Evolutionary conservation across 2,888 invertebrate genomes (phyloP).

Genomic region (Stenurella melanura): DNA sequence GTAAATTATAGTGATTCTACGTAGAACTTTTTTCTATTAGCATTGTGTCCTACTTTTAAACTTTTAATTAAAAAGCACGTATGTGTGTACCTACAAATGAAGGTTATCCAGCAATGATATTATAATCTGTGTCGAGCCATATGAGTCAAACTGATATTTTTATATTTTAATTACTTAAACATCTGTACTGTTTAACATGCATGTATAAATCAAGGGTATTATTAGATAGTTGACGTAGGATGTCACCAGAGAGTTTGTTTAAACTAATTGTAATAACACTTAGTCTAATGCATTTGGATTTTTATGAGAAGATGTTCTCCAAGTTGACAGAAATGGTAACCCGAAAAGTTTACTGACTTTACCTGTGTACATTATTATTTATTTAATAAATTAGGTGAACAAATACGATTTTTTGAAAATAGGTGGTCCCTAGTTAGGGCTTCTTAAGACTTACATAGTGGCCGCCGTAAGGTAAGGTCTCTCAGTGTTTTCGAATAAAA

Average conservation of each 20-base stretch:
- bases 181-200: background rate
- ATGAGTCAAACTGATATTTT: background rate
- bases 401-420: too few relatives aligned
- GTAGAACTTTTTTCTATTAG: background rate
- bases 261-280: background rate
- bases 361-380: too few relatives aligned
- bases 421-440: too few relatives aligned
- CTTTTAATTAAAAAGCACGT: background rate
- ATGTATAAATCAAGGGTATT: background rate
- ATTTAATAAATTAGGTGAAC: too few relatives aligned
- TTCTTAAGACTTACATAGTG: too few relatives aligned
- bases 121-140: too few relatives aligned
- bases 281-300: too few relatives aligned
- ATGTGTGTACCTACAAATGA: background rate
- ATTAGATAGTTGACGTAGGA: background rate
- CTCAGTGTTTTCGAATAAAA: too few relatives aligned
- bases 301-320: too few relatives aligned
- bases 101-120: background rate
- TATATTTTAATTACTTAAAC: background rate
- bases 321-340: too few relatives aligned
- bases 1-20: background rate
- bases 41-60: background rate
- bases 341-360: too few relatives aligned
- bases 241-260: background rate
- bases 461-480: too few relatives aligned